Base-by-base conservation (phyloP, 1,140 invertebrate genomes). In the Brachionus sp. region DNA sequence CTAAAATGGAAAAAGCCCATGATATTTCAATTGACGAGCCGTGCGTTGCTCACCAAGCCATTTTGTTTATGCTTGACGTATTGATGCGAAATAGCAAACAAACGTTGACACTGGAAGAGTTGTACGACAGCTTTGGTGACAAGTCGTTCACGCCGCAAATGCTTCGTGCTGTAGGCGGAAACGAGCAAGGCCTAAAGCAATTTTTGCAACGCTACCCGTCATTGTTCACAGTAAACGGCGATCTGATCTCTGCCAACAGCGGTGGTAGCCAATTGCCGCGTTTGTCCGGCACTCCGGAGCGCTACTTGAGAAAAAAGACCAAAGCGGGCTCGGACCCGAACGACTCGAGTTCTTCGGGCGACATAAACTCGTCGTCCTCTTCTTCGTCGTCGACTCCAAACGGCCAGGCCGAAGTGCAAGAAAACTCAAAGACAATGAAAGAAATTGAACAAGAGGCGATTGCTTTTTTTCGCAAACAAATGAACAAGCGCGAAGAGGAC, bases 11-110 rank as follows among this genome's bases (percentile, higher is more conserved):
- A 75, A 83, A 83, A 64, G 68, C 82, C 13, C 82, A 83, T 62
- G 82, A 83, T 57, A 75, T 83, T n/a, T 83, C 82, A n/a, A 13
- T 83, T 10, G 82, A 83, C 39, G 82, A 83, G 44, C 82, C 82
- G 4, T 62, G 82, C 73, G 73, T 84, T 23, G 87, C 87, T 57
- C 89, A 90, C 85, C 88, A 89, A 82, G 89, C 88, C 44, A 90
- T 90, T 88, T 85, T 90, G 85, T 89, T 89, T 85, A 89, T 89
- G 84, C 84, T 90, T 75, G 89, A 90, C 84, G 87, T 89, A 57
- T 84, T 90, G n/a, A 89, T 90, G 87, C 70, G 70, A 7, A 88
- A 89, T 85, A 86, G 84, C 62, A 86, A 85, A 7, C 88, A 87
- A 9, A 85, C 89, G 57, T 87, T 88, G 44, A 88, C 89, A 53